Conservation (phyloP, 2,797 vertebrate species). For the Balearica regulorum region DNA sequence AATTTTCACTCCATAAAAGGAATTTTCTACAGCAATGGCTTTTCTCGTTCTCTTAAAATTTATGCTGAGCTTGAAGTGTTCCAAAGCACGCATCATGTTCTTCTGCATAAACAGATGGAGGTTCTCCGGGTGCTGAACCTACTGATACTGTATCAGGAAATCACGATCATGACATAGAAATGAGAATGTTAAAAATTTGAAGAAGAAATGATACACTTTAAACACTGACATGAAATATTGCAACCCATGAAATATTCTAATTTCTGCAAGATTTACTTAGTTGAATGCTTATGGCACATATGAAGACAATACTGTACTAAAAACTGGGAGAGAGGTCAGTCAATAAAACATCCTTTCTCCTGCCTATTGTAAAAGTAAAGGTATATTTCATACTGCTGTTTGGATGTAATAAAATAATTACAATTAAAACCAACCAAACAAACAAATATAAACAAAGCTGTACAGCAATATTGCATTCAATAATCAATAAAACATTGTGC, state of each 20-base stretch:
- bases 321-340: neutral
- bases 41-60: neutral
- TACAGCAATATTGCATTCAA: no score
- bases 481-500: no score
- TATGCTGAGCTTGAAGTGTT: neutral
- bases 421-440: neutral
- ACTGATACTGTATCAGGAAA: neutral
- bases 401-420: neutral
- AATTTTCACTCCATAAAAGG: neutral
- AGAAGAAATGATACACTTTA: neutral
- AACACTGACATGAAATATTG: neutral
- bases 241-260: neutral
- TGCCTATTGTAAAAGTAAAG: neutral
- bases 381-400: neutral
- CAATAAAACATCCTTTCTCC: neutral
- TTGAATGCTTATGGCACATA: neutral
- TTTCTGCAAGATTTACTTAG: neutral
- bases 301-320: neutral
- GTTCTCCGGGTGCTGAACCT: neutral
- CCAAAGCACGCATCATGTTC: neutral
- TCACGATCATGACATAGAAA: neutral
- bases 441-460: no score
- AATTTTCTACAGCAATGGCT: neutral
- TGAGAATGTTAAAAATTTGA: neutral
- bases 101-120: neutral